phyloP scores from a whole-genome alignment of 2,888 invertebrate species.

The Baronia brevicornis region DNA sequence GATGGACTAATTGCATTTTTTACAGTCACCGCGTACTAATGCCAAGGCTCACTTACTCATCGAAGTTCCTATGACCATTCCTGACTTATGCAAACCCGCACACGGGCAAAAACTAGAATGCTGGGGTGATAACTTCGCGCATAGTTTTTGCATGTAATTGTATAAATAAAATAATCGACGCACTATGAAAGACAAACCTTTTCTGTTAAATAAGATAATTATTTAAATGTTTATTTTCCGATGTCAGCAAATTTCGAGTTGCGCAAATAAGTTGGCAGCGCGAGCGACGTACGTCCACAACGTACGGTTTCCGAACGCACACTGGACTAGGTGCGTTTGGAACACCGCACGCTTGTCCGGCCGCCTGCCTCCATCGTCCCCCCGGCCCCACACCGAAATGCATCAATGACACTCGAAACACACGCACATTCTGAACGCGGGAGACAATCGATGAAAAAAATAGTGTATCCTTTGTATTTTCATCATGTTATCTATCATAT shows the following conservation, averaged over 20 bases:
- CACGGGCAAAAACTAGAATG: conserved; percentile 52
- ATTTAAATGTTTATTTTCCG: conserved; percentile 29
- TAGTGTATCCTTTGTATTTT: conserved; percentile 23
- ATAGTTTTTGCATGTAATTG: conserved; percentile 32
- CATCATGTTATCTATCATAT: conserved; percentile 20
- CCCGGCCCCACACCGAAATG: conserved; percentile 67
- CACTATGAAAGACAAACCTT: conserved; percentile 53
- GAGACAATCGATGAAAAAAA: conserved; percentile 31
- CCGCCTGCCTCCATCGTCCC: conserved; percentile 44
- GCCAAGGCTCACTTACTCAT: conserved; percentile 72
- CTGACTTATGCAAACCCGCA: conserved; percentile 60
- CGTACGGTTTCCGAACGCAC: conserved; percentile 61
- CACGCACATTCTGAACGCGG: conserved; percentile 63
- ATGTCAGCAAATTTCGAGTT: conserved; percentile 50
- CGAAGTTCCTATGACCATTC: conserved; percentile 64
- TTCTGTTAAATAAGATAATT: conserved; percentile 29
- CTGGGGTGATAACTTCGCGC: conserved; percentile 46
- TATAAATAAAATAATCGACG: conserved; percentile 33
- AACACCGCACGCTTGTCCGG: conserved; percentile 35
- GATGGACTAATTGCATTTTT: conserved; percentile 67
- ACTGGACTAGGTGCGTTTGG: conserved; percentile 41
- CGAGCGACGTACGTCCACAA: conserved; percentile 57
- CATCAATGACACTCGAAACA: conserved; percentile 71
- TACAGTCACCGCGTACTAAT: conserved; percentile 60
- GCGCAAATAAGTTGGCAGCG: conserved; percentile 60